Evolutionary conservation across 2,113 vertebrate genomes (phyloP), one percentile per base, ranked within the genome.

Genomic region (Labeo rohita): DNA sequence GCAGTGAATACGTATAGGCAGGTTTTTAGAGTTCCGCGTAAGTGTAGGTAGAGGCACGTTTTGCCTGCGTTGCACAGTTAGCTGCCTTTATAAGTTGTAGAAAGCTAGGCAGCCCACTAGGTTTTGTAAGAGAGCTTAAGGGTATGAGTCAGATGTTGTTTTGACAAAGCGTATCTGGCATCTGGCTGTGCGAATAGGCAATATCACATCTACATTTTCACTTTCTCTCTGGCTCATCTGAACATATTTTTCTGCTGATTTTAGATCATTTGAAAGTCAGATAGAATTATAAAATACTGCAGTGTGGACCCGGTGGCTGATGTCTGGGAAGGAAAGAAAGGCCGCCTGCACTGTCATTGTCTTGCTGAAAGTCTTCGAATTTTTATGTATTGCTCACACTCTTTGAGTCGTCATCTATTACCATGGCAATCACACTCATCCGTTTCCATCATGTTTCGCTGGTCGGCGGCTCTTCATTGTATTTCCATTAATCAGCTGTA

Each of bases 381-480:
- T 18, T 49, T 56, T 75, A 54, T 56, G 18, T 43, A 45, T 73
- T n/a, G 18, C 39, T 73, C 70, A n/a, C 9, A 11, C 70, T 34
- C 45, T 50, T 74, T 84, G 65, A 63, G 74, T 76, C 56, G 78
- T 91, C 90, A 92, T 92, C 89, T 85, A 88, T 93, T 92, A 91
- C 87, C 21, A 18, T 84, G 54, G 81, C 74, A 49, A 84, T 89
- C 89, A 39, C 79, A 87, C 83, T 90, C 83, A 91, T 91, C 87
- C 86, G 13, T 77, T 77, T 77, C 49, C 28, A 88, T 91, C 88
- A 90, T 89, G 63, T 86, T 13, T 39, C 18, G 10, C 49, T 45
- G 85, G 39, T 88, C 87, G 83, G 75, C 56, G 83, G 84, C 85
- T 88, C 85, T 86, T 82, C 68, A 21, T 73, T 84, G 65, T 72